Percentiles rank a stretch among this genome's conserved stretches.
phyloP scores from a whole-genome alignment of 2,113 vertebrate genomes.

The Prinia subflava region DNA sequence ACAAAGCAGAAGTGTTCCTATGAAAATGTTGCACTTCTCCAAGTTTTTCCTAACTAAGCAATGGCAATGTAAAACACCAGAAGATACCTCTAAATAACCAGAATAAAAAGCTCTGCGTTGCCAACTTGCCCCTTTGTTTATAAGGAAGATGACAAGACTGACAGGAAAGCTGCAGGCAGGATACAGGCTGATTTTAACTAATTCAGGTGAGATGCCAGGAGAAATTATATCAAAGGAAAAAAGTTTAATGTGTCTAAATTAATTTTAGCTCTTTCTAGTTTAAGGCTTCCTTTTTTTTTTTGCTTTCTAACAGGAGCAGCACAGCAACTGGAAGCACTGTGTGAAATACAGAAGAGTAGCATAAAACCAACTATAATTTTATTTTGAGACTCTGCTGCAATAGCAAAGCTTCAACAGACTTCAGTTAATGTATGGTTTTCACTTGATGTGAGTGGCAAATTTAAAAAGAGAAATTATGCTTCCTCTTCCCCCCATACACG shows the following conservation, averaged over 20 bases:
- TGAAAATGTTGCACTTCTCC: not conserved
- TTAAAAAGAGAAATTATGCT: not conserved
- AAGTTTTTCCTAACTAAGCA: not conserved
- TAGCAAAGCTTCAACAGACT: not conserved
- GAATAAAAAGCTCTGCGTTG: not conserved
- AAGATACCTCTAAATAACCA: not conserved
- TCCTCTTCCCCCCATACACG: rapidly evolving
- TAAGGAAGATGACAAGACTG: not conserved
- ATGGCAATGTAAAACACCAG: not conserved
- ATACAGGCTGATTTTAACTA: not conserved
- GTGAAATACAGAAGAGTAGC: not conserved
- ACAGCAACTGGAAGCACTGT: not conserved
- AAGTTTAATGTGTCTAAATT: not conserved
- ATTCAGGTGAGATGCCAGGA: not conserved
- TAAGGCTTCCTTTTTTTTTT: not conserved
- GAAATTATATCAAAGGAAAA: not conserved
- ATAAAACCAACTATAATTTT: not conserved
- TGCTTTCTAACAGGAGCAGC: not conserved
- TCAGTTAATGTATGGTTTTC: not conserved
- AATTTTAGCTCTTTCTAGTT: not conserved
- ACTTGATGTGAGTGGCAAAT: not conserved
- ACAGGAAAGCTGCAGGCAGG: not conserved
- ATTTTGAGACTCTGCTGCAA: not conserved
- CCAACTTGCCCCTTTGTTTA: not conserved
- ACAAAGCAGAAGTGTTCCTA: not conserved